Base-by-base conservation (phyloP, 1,140 invertebrate genomes). In the Drosophila persimilis region DNA sequence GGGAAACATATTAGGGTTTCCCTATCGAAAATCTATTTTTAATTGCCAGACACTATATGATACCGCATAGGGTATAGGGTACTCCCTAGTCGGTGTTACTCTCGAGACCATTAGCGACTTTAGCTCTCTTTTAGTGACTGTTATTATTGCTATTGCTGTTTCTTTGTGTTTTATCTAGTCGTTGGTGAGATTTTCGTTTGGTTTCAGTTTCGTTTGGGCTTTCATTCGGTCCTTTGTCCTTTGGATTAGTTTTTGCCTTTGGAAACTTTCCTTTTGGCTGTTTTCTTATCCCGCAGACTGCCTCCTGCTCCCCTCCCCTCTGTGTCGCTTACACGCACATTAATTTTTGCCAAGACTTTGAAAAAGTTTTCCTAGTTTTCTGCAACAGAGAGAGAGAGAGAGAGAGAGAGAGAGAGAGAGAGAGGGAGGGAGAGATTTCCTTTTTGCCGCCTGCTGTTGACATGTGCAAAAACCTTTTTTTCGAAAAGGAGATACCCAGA, bases 261-360 rank as follows among this genome's bases (percentile, higher is more conserved):
- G 60, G 55, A 74, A 80, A 72, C 48, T 72, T 71, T 59, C 53
- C 72, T 79, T 54, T 60, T 59, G 60, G 56, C 53, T 52, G 65
- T 79, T 74, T 74, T 79, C 39, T 48, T 53, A 73, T 57, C 20
- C 43, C 43, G 17, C 17, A 13, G 55, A 43, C 46, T 15, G 11
- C 11, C 31, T 24, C 15, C 5, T 26, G 11, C 39, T 17, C 24
- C 48, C 50, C 46, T 15, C 44, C 54, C 46, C 15, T 75, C 47
- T 48, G 43, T 75, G 52, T 61, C 76, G 70, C 70, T 79, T 79
- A 79, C 76, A 79, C 70, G 70, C 76, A 71, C 55, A 79, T 80
- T 80, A 80, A 80, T 75, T 80, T 80, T 59, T 78, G 74, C 45
- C 31, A 57, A 59, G 72, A 48, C 35, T 59, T 70, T 61, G 48